A percentile compares a stretch with the other conserved stretches of the same genome.
Evolutionary conservation across 2,113 vertebrate genomes (phyloP).

Genomic region (Bubo bubo): DNA sequence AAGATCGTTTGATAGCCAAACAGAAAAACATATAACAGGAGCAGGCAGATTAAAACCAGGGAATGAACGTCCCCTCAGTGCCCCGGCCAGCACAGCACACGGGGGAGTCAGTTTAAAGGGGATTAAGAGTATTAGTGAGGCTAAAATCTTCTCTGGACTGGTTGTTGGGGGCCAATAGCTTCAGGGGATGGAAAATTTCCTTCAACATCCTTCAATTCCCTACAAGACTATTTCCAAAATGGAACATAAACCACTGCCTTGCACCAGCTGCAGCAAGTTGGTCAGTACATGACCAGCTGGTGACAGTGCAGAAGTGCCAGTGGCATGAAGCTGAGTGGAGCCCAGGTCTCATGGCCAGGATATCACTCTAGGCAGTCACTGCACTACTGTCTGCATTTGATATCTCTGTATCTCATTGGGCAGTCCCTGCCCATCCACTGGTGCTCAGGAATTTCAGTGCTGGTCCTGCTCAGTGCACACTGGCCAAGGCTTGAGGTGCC

Average conservation of each 20-base stretch:
- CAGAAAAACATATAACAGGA: background rate
- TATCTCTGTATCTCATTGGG: background rate
- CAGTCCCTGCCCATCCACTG: background rate
- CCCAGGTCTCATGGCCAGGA: background rate
- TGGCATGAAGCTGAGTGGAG: fast-evolving
- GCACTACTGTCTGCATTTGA: background rate
- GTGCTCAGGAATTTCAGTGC: background rate
- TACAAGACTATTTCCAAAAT: background rate
- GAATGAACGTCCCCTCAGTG: background rate
- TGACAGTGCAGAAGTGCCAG: background rate
- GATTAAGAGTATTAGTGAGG: constrained; percentile 25
- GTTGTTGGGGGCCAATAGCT: background rate
- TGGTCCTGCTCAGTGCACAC: background rate
- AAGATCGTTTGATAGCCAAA: constrained; percentile 33
- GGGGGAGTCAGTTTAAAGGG: constrained; percentile 13
- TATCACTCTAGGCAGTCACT: fast-evolving
- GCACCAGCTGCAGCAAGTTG: background rate
- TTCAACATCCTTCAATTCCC: background rate
- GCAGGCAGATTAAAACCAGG: constrained; percentile 18
- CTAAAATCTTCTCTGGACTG: constrained; percentile 26
- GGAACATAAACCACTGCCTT: background rate
- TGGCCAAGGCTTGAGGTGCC: background rate
- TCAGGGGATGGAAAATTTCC: background rate
- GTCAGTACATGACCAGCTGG: fast-evolving
- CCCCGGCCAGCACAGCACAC: background rate